These are phyloP conservation scores for Antechinus flavipes DNA, from an alignment of 2,113 vertebrate species.

Conservation along the genomic window DNA sequence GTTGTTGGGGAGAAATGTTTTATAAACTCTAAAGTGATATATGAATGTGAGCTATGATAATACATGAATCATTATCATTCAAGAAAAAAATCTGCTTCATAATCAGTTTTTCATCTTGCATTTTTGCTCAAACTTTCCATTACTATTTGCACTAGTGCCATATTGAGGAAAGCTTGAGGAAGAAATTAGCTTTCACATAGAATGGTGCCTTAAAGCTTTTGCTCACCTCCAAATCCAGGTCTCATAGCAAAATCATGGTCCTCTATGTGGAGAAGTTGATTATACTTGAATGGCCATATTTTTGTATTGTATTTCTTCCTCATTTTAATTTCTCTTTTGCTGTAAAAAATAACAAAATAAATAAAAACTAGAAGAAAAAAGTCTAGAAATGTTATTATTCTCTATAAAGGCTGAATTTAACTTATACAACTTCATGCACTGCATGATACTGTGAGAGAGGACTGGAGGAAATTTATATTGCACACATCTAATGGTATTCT, in stretches of 20 bases:
- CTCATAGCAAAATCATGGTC: constrained; percentile 95
- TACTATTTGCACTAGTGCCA: background rate
- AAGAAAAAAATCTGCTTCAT: constrained; percentile 21
- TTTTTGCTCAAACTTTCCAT: constrained; percentile 1
- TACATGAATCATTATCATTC: background rate
- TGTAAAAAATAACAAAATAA: constrained; percentile 64
- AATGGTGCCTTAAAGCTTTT: background rate
- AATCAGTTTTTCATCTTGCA: background rate
- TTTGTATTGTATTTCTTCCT: constrained; percentile 92
- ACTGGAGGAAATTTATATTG: constrained; percentile 2
- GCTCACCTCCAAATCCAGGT: constrained; percentile 94
- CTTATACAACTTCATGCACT: background rate
- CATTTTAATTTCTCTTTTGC: constrained; percentile 90
- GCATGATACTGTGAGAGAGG: background rate
- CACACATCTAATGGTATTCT: background rate
- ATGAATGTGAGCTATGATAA: background rate
- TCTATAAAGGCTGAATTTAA: background rate
- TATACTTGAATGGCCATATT: constrained; percentile 87
- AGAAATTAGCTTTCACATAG: background rate
- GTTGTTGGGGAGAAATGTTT: background rate
- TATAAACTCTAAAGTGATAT: background rate
- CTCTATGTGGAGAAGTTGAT: constrained; percentile 92
- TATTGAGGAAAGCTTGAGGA: background rate
- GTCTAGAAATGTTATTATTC: background rate
- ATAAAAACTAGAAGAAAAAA: background rate